Base-by-base conservation (phyloP, 1,140 invertebrate genomes). In the Phenacoccus solenopsis region DNA sequence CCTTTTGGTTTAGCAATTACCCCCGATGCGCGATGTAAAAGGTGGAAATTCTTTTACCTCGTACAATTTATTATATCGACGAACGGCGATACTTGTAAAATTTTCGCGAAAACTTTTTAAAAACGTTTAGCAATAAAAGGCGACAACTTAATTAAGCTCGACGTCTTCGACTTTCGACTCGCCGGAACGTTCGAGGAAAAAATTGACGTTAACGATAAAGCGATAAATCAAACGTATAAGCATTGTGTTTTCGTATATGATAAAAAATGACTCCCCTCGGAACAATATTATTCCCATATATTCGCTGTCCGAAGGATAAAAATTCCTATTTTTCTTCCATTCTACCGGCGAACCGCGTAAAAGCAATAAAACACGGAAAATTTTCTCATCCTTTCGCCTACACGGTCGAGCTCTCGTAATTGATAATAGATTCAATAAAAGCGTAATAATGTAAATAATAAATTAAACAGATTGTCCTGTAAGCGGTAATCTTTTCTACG, bases 1-100 rank as follows among this genome's bases (percentile, higher is more conserved):
- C 38, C 38, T 49, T 49, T 49, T 49, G 38, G 38, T 49, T 49
- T n/a, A 49, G 38, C 38, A 49, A 49, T 49, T 49, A 49, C 38
- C 38, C 20, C 38, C 12, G 13, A 49, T 49, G 12, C 20, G 16
- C 38, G 38, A 16, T 49, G 20, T 49, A 49, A 49, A 49, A 49
- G 38, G 38, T 5, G 3, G 38, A 49, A 49, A 49, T 49, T 49
- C 38, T 49, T 49, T 49, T 49, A 5, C n/a, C n/a, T n/a, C 38
- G 38, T n/a, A n/a, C 12, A n/a, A 49, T 49, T 49, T 49, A 49
- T 49, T 49, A n/a, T 49, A 16, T 49, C 20, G 12, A n/a, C 38
- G 38, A 16, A 49, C 20, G 20, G 38, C n/a, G n/a, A n/a, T n/a
- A n/a, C n/a, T n/a, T n/a, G n/a, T n/a, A n/a, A n/a, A n/a, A n/a